These are phyloP conservation scores for Globodera ellingtonae DNA, from an alignment of 1,140 invertebrate species.

Conservation along the genomic window DNA sequence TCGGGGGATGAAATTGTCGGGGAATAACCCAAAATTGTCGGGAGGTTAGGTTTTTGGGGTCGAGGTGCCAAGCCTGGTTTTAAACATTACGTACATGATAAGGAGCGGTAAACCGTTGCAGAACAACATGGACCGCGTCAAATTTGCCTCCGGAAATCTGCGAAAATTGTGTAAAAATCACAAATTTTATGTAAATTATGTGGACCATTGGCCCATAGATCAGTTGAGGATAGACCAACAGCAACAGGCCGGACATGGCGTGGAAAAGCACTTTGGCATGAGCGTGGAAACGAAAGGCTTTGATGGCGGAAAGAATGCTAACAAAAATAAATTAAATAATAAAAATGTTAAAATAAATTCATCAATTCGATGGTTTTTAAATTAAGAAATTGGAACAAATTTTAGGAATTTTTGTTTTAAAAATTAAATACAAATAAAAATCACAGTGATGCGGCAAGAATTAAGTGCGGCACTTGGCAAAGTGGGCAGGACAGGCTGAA, in stretches of 20 bases:
- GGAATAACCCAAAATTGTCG: no score
- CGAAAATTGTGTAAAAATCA: background rate
- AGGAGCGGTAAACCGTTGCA: slow-evolving; percentile 15
- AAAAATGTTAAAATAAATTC: background rate
- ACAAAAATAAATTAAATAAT: background rate
- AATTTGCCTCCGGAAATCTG: slow-evolving; percentile 18
- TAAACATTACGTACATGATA: slow-evolving; percentile 6
- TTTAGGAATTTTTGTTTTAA: background rate
- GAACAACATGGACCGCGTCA: slow-evolving; percentile 7
- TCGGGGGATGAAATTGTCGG: no score
- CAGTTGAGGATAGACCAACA: slow-evolving; percentile 9
- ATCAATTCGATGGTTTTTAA: background rate
- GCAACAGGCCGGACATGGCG: background rate
- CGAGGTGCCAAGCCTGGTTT: background rate
- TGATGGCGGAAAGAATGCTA: slow-evolving; percentile 12
- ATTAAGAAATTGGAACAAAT: no score
- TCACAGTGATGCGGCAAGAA: slow-evolving; percentile 6
- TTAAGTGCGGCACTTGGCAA: slow-evolving; percentile 10
- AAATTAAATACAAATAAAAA: background rate
- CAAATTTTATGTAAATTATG: background rate
- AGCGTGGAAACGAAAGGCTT: slow-evolving; percentile 2
- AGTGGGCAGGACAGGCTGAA: background rate
- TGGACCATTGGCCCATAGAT: slow-evolving; percentile 14
- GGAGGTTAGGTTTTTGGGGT: background rate
- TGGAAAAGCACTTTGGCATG: slow-evolving; percentile 13